These are phyloP conservation scores for Chaunax sp. DNA, from an alignment of 2,797 vertebrate genomes.

Conservation along the genomic window DNA sequence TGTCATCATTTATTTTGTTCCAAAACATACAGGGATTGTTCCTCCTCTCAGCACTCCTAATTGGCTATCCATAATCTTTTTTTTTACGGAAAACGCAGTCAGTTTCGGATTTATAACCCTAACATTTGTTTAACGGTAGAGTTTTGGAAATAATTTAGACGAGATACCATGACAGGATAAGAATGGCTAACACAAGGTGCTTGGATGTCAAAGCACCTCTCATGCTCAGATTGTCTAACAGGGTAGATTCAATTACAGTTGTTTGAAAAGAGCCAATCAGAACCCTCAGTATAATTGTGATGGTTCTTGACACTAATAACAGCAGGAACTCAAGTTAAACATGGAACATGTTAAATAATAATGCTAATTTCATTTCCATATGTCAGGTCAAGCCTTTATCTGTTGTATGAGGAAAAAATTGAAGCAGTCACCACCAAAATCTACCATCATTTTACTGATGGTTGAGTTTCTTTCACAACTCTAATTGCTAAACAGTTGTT, in stretches of 20 bases:
- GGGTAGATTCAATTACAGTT: constrained; percentile 20
- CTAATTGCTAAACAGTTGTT: neutral
- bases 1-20: constrained; percentile 26
- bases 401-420: neutral
- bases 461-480: neutral
- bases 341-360: neutral
- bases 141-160: constrained; percentile 24
- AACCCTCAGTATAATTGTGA: constrained; percentile 4
- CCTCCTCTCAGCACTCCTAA: constrained; percentile 10
- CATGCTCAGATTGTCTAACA: constrained; percentile 24
- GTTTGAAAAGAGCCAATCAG: constrained; percentile 37
- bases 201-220: constrained; percentile 35
- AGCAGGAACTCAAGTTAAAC: neutral
- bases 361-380: neutral
- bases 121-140: constrained; percentile 18
- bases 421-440: neutral
- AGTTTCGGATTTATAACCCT: constrained; percentile 22
- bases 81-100: constrained; percentile 8
- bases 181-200: constrained; percentile 13
- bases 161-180: constrained; percentile 3
- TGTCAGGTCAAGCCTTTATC: neutral
- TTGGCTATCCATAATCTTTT: neutral
- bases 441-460: neutral
- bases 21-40: constrained; percentile 22
- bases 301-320: neutral